Evolutionary conservation across 2,797 vertebrate genomes (phyloP), one percentile per base, ranked within the genome.

Genomic region (Schizopygopsis pylzovi): DNA sequence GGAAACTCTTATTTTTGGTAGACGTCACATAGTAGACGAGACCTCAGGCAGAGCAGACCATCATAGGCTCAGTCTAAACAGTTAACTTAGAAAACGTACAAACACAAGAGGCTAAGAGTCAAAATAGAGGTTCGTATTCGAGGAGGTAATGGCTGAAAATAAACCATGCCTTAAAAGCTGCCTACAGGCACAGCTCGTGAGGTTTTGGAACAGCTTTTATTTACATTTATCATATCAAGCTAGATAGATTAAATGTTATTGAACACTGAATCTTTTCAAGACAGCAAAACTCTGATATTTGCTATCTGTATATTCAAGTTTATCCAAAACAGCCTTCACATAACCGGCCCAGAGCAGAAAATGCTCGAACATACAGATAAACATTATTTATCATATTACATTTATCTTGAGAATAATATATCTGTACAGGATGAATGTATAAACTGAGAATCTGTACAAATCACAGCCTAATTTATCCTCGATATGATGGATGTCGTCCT

Each of bases 341-440:
- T 15, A 20, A 37, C 61, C 33, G 61, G 61, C 25, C 3, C 61
- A 3, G 25, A 49, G 59, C 2, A 67, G 49, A 56, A 59, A 45
- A 88, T 90, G 90, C 89, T 91, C 78, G 82, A 90, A 90, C 90
- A 90, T 67, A 65, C 22, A 81, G 47, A 81, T 75, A 33, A 39
- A 83, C 75, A 47, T 61, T 72, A 87, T 84, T 43, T 43, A 43
- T 43, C 43, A 45, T 88, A 92, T 86, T 81, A 88, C 79, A 82
- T 87, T 91, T 88, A 91, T 85, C 52, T 43, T 61, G 83, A 78
- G 85, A 33, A 91, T 85, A 89, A 86, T 84, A 93, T 90, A 87
- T 90, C 90, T 79, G 91, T 88, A 87, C 90, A 81, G 25, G 86
- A 88, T 86, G 43, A 86, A 91, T 88, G 90, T 91, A 94, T 92